Percentiles rank a stretch among this genome's conserved stretches.
Conservation (phyloP, 2,113 vertebrate species). For the Mus spicilegus region DNA sequence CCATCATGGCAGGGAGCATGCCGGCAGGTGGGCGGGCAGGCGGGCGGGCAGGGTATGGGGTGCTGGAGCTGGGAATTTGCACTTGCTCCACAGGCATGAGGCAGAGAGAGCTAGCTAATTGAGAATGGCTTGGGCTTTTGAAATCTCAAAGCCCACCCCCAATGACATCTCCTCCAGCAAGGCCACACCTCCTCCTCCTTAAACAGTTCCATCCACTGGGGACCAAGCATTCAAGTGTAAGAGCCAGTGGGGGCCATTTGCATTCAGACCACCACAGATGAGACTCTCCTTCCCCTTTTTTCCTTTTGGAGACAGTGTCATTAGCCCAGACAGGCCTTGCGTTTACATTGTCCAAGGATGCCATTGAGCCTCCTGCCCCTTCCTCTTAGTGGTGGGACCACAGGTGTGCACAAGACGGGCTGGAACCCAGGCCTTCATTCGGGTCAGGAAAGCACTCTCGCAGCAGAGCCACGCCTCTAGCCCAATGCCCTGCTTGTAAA, state of each 20-base stretch:
- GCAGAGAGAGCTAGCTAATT: neutral
- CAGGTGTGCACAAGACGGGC: neutral
- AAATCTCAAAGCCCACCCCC: neutral
- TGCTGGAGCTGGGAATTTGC: neutral
- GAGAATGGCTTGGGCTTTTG: neutral
- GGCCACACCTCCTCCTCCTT: neutral
- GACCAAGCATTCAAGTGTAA: neutral
- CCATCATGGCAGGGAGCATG: neutral
- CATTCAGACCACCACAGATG: neutral
- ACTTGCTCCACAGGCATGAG: neutral
- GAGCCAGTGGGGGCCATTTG: neutral
- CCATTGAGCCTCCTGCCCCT: neutral
- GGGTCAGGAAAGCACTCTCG: no score
- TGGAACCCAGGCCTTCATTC: neutral
- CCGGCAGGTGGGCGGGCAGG: neutral
- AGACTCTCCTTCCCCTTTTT: neutral
- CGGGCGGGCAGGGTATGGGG: neutral
- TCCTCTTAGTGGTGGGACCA: neutral
- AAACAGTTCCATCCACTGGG: neutral
- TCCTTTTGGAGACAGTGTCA: neutral
- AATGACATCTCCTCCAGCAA: neutral
- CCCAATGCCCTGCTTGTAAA: neutral
- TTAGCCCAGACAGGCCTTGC: neutral
- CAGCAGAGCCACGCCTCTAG: neutral
- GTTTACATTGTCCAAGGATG: neutral